Evolutionary conservation across 2,888 invertebrate genomes (phyloP).

Genomic region (Troides oblongomaculatus): DNA sequence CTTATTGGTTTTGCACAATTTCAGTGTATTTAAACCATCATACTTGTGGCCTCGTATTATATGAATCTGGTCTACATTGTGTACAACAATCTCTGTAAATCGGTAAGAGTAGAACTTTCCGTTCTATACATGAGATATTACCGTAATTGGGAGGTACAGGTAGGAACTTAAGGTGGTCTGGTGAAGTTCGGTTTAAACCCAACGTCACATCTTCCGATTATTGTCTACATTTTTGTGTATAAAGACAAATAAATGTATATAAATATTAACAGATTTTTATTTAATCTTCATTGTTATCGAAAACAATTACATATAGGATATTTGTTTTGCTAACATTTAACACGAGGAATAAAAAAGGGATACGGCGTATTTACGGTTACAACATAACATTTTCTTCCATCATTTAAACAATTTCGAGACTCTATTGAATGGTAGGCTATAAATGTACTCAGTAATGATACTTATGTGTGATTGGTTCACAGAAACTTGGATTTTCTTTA

Average conservation of each 20-base stretch:
- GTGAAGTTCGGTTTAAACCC: constrained; percentile 18
- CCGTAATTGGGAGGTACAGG: constrained; percentile 25
- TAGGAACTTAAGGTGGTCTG: constrained; percentile 7
- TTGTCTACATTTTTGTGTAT: constrained; percentile 36
- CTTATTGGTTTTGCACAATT: not conserved
- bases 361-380: too few relatives aligned
- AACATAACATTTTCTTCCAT: too few relatives aligned
- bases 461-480: too few relatives aligned
- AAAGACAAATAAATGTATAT: constrained; percentile 46
- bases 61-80: not conserved
- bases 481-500: too few relatives aligned
- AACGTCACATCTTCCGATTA: constrained; percentile 29
- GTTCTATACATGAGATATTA: constrained; percentile 6
- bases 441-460: too few relatives aligned
- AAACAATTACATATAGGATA: too few relatives aligned
- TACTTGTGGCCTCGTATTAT: constrained; percentile 21
- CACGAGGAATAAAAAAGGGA: too few relatives aligned
- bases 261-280: constrained; percentile 22
- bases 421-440: too few relatives aligned
- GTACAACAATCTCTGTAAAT: constrained; percentile 3
- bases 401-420: too few relatives aligned
- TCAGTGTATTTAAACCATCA: constrained; percentile 18
- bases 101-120: constrained; percentile 7
- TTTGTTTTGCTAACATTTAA: too few relatives aligned
- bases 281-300: not conserved